Evolutionary conservation across 1,140 invertebrate species (phyloP), one percentile per base, ranked within the genome.

Genomic region (Drosophila pallidifrons): DNA sequence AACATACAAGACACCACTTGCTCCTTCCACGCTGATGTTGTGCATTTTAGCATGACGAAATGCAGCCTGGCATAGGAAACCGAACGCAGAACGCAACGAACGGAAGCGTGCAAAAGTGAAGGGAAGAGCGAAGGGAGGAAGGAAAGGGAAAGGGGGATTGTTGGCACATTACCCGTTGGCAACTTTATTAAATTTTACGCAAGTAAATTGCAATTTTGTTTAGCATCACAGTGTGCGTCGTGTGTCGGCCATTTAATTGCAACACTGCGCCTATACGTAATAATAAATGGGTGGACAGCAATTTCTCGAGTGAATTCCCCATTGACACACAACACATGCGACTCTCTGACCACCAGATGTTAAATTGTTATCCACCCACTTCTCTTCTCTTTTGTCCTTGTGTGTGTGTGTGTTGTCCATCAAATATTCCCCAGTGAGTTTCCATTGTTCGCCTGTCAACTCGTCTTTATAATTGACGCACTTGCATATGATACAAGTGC

Each of bases 171-270:
- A 54, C 43, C 49, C 45, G 61, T 64, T 51, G 71, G 66, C 68
- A 83, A 75, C 68, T 88, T 88, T 87, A 87, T 87, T 88, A 87
- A 87, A 87, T 87, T 87, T 75, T 38, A 72, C 73, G 73, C 77
- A 83, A 88, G 83, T 83, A 88, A 87, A 88, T 87, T 88, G 83
- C 80, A 87, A 83, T 88, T 88, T 87, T 71, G 67, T 69, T 64
- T 81, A 57, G 71, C 71, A 79, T 25, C 20, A 25, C 43, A 71
- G 55, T 74, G 46, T 54, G 28, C 68, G 59, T 32, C 20, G 20
- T 20, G 30, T 49, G 47, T 7, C 2, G 25, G 43, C 70, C 59
- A 70, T 77, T 65, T 69, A 86, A 81, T 68, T 66, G 47, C 76
- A 79, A 82, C 83, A 54, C 43, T 73, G 76, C 82, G 76, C 82